Base-by-base conservation (phyloP, 1,140 invertebrate genomes). In the Pantala flavescens region DNA sequence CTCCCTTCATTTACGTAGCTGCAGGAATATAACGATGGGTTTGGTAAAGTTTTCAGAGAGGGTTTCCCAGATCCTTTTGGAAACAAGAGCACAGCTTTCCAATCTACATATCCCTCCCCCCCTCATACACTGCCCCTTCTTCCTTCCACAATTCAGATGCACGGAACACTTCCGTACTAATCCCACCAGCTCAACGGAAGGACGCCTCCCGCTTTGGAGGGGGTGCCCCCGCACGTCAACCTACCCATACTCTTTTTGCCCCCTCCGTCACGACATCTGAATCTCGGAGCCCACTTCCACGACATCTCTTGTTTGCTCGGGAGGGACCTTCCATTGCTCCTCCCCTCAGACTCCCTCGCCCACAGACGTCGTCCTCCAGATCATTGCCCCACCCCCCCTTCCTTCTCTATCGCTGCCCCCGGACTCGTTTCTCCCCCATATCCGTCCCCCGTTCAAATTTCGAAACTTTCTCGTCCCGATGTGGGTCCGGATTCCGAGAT, bases 21-120 rank as follows among this genome's bases (percentile, higher is more conserved):
- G 49, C 49, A 21, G 49, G 49, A 19, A 63, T 63, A 63, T 63
- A 63, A 63, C 49, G 16, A 21, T 63, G 49, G 49, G 49, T 63
- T 63, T 63, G 49, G 49, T 63, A 63, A 63, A 63, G 49, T 63
- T 63, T 63, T 63, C 49, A 63, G 49, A 21, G 49, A 63, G n/a
- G 49, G 49, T 63, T 63, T 63, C 49, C 49, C 49, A 16, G 49
- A 63, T 63, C 49, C 49, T 12, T 63, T 63, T 12, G 49, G 49
- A 63, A 63, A 63, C 49, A 63, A 63, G 49, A 21, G 49, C 49
- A 14, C 49, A 63, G 49, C 49, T 63, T 63, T 63, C 49, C 49
- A 63, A 63, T 63, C 49, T 63, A 63, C 49, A 63, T 63, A 63
- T 63, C 49, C 49, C 49, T 63, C 12, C 49, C 49, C 16, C 49